Evolutionary conservation across 2,113 vertebrate genomes (phyloP), one percentile per base, ranked within the genome.

Genomic region (Colossoma macropomum): DNA sequence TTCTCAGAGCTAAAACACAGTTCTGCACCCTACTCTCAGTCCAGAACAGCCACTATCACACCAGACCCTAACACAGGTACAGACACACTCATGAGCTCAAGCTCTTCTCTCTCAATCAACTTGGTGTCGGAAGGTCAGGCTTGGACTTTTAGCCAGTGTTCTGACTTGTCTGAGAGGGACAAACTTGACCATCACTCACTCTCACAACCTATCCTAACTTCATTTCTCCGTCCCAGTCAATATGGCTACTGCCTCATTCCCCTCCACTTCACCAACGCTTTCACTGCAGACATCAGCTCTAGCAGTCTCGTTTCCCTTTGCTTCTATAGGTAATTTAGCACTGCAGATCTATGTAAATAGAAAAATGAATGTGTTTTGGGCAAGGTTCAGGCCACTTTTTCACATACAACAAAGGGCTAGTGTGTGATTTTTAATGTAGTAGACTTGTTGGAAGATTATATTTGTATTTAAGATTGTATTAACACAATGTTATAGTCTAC

Each of bases 1-100:
- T 75, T 86, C 62, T 62, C 60, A 79, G n/a, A 73, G 25, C 77
- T 45, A 85, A 79, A 59, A 81, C 70, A 81, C 15, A 72, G 62
- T 27, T 78, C 32, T 77, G 38, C 15, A 13, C 41, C 25, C 8
- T 27, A 16, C 56, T 77, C 32, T 25, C 23, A 76, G 50, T 71
- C 3, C 63, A 19, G 17, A n/a, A 76, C 23, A 63, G 28, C 50
- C 23, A 52, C 21, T 78, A 56, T 56, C 7, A 8, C 54, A 56
- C 21, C 21, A 56, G 19, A 7, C 54, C 2, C 19, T 1, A 0
- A 6, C 52, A 54, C 52, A 54, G 1, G 52, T 2, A 54, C 17
- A 8, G 54, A 15, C 54, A 23, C 80, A 41, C 45, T 82, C 63
- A 63, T 76, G 32, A 45, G 30, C 27, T 15, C 8, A 19, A 19